phyloP scores from a whole-genome alignment of 2,888 invertebrate genomes.

The Latheticus oryzae region DNA sequence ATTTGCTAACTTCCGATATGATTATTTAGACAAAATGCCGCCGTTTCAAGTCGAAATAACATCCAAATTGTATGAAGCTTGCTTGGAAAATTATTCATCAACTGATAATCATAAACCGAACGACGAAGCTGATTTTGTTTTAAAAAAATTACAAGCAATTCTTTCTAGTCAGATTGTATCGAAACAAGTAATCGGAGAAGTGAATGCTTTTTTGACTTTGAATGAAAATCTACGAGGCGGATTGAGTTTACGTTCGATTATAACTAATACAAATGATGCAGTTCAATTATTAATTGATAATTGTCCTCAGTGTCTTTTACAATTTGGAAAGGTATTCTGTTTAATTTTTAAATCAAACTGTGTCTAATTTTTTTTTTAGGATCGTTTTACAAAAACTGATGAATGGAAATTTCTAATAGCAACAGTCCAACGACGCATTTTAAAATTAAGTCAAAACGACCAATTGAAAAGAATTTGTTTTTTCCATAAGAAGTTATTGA shows the following conservation, averaged over 20 bases:
- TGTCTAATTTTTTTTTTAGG: conserved; percentile 58
- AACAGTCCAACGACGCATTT: conserved; percentile 62
- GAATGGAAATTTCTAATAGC: conserved; percentile 66
- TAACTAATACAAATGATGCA: conserved; percentile 68
- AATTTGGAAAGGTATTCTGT: conserved; percentile 77
- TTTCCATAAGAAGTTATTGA: conserved; percentile 61
- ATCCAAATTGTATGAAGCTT: conserved; percentile 58
- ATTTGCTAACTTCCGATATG: conserved; percentile 65
- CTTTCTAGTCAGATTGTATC: conserved; percentile 70
- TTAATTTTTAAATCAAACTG: too few relatives aligned
- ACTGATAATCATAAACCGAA: conserved; percentile 17
- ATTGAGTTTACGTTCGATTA: conserved; percentile 67
- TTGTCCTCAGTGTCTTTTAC: conserved; percentile 72
- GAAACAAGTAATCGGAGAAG: conserved; percentile 70
- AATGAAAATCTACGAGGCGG: conserved; percentile 69
- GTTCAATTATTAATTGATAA: conserved; percentile 70
- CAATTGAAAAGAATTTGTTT: conserved; percentile 59
- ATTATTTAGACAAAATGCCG: conserved; percentile 68
- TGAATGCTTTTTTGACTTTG: conserved; percentile 72
- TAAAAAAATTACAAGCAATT: conserved; percentile 69
- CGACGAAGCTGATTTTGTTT: conserved; percentile 58
- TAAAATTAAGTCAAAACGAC: conserved; percentile 58
- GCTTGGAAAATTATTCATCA: conserved; percentile 50
- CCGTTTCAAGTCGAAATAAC: conserved; percentile 64
- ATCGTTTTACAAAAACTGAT: conserved; percentile 63